Evolutionary conservation across 1,140 invertebrate genomes (phyloP), one percentile per base, ranked within the genome.

Genomic region (Hyphantria cunea): DNA sequence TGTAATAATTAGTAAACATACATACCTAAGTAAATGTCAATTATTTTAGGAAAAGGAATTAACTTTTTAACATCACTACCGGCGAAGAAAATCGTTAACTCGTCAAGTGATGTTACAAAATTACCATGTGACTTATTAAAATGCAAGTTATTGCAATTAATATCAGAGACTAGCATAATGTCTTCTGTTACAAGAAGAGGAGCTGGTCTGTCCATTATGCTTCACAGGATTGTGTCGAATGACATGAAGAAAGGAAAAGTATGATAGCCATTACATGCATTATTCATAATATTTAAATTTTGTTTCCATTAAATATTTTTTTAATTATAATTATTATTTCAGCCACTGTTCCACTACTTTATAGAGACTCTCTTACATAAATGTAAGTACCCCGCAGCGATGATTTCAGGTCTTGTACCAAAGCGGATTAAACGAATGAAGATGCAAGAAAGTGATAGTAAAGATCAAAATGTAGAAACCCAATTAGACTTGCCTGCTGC

Each of bases 191-290:
- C 95, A 0, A 89, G 95, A 60, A 91, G 95, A 61, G 95, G 95
- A 48, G 96, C 95, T n/a, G 96, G 96, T 15, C 90, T 95, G 1
- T 94, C 95, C 5, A 94, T 96, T 32, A 93, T 96, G 84, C 93
- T 96, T 63, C 93, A 96, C 58, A 93, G 92, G 72, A 93, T 96
- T 12, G 92, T 96, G 0, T 93, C 93, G 32, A 94, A 92, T 70
- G 95, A 96, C 75, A 87, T 90, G 59, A 92, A 92, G 63, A 85
- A 84, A 48, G 82, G 81, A 52, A 92, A 91, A 72, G 90, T 91
- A 75, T 34, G 13, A 10, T 49, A 25, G 44, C 12, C 41, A 14
- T 58, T 10, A 45, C 5, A 25, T 25, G n/a, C 13, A 17, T 15
- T 50, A 6, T 41, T 11, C 39, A 8, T 12, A 44, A 3, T 12